Percentiles rank a stretch among this genome's conserved stretches.
phyloP scores from a whole-genome alignment of 2,888 invertebrate species.

The Xiphydria camelus region DNA sequence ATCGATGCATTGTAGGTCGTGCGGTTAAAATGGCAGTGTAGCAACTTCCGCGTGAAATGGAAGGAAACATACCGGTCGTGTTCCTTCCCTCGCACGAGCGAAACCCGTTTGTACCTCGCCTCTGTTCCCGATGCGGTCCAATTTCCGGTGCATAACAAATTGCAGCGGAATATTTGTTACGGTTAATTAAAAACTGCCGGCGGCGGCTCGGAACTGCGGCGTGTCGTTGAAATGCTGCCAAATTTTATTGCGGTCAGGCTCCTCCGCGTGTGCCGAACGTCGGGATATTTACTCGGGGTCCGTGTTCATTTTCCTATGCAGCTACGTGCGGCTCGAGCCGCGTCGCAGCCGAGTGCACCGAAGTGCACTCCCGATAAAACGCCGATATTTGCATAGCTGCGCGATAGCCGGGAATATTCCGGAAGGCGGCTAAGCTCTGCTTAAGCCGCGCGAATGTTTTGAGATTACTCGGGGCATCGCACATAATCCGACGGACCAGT shows the following conservation, averaged over 20 bases:
- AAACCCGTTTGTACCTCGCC: too few species aligned
- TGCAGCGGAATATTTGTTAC: slow-evolving; percentile 22
- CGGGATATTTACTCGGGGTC: too few species aligned
- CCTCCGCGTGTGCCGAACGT: slow-evolving; percentile 23
- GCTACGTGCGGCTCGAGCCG: neutral
- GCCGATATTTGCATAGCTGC: neutral
- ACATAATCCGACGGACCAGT: too few species aligned
- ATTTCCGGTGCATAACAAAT: slow-evolving; percentile 15
- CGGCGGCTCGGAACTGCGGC: slow-evolving; percentile 5
- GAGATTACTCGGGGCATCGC: too few species aligned
- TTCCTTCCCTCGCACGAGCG: too few species aligned
- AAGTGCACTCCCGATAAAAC: neutral
- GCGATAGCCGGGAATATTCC: too few species aligned
- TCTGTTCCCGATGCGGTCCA: slow-evolving; percentile 9
- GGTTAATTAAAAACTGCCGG: slow-evolving; percentile 34
- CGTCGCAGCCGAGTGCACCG: neutral
- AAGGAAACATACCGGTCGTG: too few species aligned
- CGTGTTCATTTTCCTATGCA: neutral
- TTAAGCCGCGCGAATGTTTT: too few species aligned
- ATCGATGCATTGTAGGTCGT: slow-evolving; percentile 1
- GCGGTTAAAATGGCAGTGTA: too few species aligned
- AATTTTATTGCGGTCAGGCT: slow-evolving; percentile 25
- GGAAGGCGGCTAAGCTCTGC: too few species aligned
- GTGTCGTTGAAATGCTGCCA: slow-evolving; percentile 35
- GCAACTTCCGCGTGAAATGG: too few species aligned